These are phyloP conservation scores for Hucho hucho DNA, from an alignment of 2,113 vertebrate species.

Conservation along the genomic window DNA sequence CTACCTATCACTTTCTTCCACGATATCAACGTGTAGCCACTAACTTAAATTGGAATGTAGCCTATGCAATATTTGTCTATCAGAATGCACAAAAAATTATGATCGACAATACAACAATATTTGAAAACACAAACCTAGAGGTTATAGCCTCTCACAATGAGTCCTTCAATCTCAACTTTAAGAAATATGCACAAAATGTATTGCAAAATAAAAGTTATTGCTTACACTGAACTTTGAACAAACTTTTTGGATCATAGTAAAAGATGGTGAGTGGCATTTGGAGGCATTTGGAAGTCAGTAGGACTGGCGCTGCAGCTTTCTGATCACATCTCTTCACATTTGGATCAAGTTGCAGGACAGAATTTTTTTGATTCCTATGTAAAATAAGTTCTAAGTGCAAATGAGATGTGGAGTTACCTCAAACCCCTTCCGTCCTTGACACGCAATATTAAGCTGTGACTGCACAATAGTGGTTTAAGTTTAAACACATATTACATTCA, in stretches of 20 bases:
- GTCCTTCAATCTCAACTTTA: not conserved
- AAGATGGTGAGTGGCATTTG: constrained; percentile 34
- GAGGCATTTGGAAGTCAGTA: constrained; percentile 43
- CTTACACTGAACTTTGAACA: not conserved
- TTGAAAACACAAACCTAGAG: not conserved
- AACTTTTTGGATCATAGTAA: not conserved
- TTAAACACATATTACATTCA: not conserved
- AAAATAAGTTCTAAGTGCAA: constrained; percentile 84
- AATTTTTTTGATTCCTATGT: constrained; percentile 91
- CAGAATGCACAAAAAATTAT: not conserved
- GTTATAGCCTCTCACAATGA: not conserved
- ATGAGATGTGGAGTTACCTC: constrained; percentile 67
- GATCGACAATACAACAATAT: not conserved
- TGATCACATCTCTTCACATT: constrained; percentile 81
- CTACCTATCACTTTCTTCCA: not conserved
- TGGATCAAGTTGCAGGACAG: constrained; percentile 88
- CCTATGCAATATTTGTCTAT: too few species aligned
- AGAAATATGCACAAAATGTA: not conserved
- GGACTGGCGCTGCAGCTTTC: constrained; percentile 79
- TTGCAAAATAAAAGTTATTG: not conserved
- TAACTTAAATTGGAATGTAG: not conserved
- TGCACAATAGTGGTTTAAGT: not conserved
- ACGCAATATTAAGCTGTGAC: constrained; percentile 25
- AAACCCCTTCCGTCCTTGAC: constrained; percentile 40
- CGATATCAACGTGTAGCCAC: not conserved